phyloP scores from a whole-genome alignment of 2,797 vertebrate genomes.

The Lutjanus campechanus region DNA sequence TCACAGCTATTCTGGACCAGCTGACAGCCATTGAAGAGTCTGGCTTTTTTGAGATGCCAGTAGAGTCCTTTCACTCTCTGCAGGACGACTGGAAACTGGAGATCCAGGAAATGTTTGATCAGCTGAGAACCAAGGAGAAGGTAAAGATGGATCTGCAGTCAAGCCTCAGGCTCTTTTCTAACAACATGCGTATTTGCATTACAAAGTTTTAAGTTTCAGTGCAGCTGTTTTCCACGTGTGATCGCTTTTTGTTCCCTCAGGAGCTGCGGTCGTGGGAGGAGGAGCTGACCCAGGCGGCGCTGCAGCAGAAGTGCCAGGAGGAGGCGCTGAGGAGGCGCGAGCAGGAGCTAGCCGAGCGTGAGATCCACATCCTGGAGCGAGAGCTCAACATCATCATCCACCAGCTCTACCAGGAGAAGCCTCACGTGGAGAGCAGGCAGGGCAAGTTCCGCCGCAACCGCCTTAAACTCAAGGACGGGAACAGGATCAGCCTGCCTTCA shows the following conservation, averaged over 20 bases:
- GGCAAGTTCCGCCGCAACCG: conserved; percentile 95
- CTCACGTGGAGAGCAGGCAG: conserved; percentile 94
- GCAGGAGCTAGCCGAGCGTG: conserved; percentile 95
- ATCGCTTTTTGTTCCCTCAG: conserved; percentile 71
- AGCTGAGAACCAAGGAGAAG: conserved; percentile 98
- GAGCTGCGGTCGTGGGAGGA: conserved; percentile 98
- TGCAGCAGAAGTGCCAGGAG: conserved; percentile 97
- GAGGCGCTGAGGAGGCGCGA: conserved; percentile 92
- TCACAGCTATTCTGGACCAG: conserved; percentile 92
- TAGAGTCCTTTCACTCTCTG: conserved; percentile 96
- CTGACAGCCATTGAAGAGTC: conserved; percentile 96
- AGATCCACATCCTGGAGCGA: conserved; percentile 96
- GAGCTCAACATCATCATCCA: conserved; percentile 99
- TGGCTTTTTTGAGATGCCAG: conserved; percentile 98
- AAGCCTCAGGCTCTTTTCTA: background rate
- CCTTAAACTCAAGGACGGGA: conserved; percentile 94
- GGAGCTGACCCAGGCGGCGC: conserved; percentile 92
- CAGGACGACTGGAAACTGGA: conserved; percentile 99
- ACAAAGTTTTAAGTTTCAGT: background rate
- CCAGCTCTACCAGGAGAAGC: conserved; percentile 97
- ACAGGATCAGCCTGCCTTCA: conserved; percentile 96
- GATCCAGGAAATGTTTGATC: conserved; percentile 98
- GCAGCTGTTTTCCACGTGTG: background rate
- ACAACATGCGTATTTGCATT: background rate
- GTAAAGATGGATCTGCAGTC: conserved; percentile 68